Evolutionary conservation across 2,113 vertebrate genomes (phyloP).

Genomic region (Limanda limanda): DNA sequence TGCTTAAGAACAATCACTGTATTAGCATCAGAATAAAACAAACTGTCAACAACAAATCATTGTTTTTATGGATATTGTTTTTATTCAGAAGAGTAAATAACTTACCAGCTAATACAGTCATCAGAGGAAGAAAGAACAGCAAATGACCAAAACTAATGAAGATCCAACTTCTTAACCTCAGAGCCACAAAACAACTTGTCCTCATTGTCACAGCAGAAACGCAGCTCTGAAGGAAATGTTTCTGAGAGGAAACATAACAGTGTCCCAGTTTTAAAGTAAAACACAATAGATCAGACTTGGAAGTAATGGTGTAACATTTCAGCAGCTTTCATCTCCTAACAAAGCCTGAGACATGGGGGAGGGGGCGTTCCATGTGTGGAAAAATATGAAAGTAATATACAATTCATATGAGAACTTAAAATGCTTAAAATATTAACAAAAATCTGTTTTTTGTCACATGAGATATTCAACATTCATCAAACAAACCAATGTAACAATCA

Average conservation of each 20-base stretch:
- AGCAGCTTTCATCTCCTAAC: conserved; percentile 40
- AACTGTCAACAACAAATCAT: neutral
- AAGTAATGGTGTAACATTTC: conserved; percentile 47
- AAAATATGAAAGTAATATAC: neutral
- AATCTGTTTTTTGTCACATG: no score
- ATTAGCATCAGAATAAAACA: neutral
- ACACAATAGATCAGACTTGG: conserved; percentile 16
- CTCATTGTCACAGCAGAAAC: conserved; percentile 22
- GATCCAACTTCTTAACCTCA: neutral
- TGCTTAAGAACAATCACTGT: neutral
- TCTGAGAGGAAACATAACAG: conserved; percentile 13
- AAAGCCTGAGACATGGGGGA: conserved; percentile 6
- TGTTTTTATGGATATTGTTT: no score
- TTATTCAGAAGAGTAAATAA: neutral
- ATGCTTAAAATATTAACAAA: no score
- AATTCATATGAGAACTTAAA: neutral
- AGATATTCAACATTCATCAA: no score
- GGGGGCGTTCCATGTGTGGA: neutral
- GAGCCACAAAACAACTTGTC: neutral
- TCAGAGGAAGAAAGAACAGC: conserved; percentile 39
- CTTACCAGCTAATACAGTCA: conserved; percentile 34
- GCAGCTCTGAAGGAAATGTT: neutral
- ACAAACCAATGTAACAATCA: no score
- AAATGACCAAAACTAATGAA: neutral
- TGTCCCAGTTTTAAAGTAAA: conserved; percentile 23